A percentile compares a stretch with the other conserved stretches of the same genome.
phyloP scores from a whole-genome alignment of 2,113 vertebrate genomes.

The Engystomops pustulosus region DNA sequence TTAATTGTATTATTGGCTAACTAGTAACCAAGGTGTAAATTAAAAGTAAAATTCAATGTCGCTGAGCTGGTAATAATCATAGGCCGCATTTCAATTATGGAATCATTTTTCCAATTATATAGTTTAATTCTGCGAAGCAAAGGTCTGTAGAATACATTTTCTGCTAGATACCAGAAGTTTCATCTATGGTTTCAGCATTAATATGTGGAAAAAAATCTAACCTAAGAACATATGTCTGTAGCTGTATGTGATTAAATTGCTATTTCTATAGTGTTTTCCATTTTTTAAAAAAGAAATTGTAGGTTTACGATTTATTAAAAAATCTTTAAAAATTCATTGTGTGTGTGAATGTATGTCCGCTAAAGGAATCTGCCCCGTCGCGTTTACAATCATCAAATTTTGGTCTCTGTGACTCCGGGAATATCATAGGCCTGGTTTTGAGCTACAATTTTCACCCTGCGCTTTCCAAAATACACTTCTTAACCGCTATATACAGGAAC shows the following conservation, averaged over 20 bases:
- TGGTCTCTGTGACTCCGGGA: no score
- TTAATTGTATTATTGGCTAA: conserved; percentile 65
- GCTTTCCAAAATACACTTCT: no score
- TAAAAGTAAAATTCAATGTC: conserved; percentile 67
- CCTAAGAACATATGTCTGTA: not conserved
- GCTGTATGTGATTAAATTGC: not conserved
- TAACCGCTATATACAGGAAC: no score
- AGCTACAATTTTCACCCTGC: no score
- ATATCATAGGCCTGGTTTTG: no score
- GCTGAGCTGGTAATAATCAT: conserved; percentile 62
- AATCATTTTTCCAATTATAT: conserved; percentile 66
- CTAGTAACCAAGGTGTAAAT: conserved; percentile 64
- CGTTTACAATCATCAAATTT: no score
- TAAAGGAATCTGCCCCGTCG: no score
- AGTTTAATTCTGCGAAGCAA: conserved; percentile 67
- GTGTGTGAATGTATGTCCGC: no score
- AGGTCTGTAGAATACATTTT: conserved; percentile 63
- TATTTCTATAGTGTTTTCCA: not conserved
- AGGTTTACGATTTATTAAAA: no score
- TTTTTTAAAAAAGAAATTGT: no score
- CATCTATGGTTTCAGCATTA: not conserved
- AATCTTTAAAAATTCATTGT: no score
- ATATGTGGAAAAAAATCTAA: not conserved
- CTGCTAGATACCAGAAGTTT: conserved; percentile 41
- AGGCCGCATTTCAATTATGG: conserved; percentile 65